Evolutionary conservation across 2,888 invertebrate genomes (phyloP), one percentile per base, ranked within the genome.

Genomic region (Tribolium freemani): DNA sequence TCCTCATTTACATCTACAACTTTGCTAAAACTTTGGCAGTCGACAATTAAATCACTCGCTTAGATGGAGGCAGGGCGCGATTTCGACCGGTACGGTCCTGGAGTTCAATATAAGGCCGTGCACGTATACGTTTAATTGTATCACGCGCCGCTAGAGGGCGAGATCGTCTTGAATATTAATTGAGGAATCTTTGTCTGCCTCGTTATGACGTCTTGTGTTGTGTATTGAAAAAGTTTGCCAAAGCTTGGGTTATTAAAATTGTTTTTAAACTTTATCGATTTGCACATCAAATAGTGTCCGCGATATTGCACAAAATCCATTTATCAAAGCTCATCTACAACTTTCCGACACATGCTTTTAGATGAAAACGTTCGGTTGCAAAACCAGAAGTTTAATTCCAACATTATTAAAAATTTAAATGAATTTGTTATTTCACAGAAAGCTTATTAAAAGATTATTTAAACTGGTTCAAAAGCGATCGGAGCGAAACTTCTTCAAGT

Each of bases 61-160:
- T 57, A 63, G 63, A 38, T 63, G 56, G 48, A 51, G 44, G 53
- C 10, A 45, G 56, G 57, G 31, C 10, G 6, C 11, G 44, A 57
- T 67, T 67, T 57, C 30, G 11, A 21, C 13, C 58, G 38, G 63
- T 70, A 63, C 69, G 69, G 53, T 38, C 60, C 69, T 69, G 69
- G n/a, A 8, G 54, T 30, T 60, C 69, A 16, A 61, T 46, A 63
- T 44, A 64, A 72, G 63, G 68, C 72, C 20, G 16, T 69, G 63
- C 83, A 84, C 84, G 84, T 84, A 79, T 81, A 81, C 77, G 76
- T 83, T 83, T 84, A 83, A 84, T 83, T 83, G 83, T 83, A 84
- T 84, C 84, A 84, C 83, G 83, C 80, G 76, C 74, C 77, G 72
- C 77, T 76, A 73, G 78, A 75, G 75, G 72, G 68, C 61, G 68